Percentiles rank a stretch among this genome's conserved stretches.
phyloP scores from a whole-genome alignment of 2,113 vertebrate genomes.

The Gulo gulo region DNA sequence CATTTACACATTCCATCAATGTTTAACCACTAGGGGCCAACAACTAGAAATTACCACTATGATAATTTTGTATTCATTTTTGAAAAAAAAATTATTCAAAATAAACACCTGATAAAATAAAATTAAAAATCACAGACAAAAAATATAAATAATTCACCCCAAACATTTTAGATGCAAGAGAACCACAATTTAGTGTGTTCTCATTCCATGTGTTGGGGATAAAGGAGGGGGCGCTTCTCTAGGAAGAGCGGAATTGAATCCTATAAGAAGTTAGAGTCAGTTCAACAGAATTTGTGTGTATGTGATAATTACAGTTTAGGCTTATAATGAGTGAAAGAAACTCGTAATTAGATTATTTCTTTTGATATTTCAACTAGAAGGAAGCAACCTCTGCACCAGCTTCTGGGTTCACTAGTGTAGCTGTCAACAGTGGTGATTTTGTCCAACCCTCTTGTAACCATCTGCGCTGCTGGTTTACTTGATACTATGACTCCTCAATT shows the following conservation, averaged over 20 bases:
- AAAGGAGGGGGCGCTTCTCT: background rate
- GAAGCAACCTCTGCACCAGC: background rate
- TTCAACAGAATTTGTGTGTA: background rate
- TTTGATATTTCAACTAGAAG: background rate
- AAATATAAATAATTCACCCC: background rate
- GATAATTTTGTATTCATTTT: background rate
- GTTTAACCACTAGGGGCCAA: background rate
- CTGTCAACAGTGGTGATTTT: background rate
- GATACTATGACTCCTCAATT: background rate
- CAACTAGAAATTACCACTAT: background rate
- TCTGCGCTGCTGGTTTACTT: background rate
- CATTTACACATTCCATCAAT: background rate
- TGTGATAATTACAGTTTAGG: background rate
- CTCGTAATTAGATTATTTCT: background rate
- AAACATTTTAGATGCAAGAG: background rate
- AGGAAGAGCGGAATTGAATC: background rate
- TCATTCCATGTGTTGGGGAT: background rate
- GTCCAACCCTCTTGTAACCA: background rate
- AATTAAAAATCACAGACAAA: background rate
- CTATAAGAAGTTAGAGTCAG: background rate
- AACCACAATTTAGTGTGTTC: background rate
- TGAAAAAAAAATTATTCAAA: background rate
- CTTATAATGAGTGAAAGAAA: background rate
- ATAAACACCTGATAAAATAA: background rate
- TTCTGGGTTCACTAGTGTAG: background rate